Conservation (phyloP, 2,797 vertebrate species). For the Leptatherina wallacei region DNA sequence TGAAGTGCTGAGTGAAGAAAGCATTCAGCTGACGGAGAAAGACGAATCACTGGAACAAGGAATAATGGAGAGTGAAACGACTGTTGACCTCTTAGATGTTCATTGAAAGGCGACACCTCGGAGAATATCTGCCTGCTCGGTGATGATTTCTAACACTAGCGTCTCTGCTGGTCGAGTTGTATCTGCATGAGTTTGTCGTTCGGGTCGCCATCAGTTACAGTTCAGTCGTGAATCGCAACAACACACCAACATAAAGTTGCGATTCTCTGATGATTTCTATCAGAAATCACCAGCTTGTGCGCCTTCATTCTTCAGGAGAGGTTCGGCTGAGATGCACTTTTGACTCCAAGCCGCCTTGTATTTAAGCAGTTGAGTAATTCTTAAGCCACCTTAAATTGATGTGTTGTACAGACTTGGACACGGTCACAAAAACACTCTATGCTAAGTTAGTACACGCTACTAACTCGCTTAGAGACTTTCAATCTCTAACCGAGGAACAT, state of each 20-base stretch:
- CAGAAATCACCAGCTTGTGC: slow-evolving; percentile 31
- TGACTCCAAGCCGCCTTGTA: slow-evolving; percentile 25
- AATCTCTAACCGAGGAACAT: slow-evolving; percentile 65
- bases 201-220: slow-evolving; percentile 37
- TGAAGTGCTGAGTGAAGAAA: slow-evolving; percentile 64
- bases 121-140: slow-evolving; percentile 42
- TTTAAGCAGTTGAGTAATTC: slow-evolving; percentile 53
- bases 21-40: slow-evolving; percentile 64
- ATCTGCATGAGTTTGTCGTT: slow-evolving; percentile 41
- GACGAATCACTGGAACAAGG: slow-evolving; percentile 64
- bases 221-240: slow-evolving; percentile 14
- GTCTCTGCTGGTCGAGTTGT: slow-evolving; percentile 56
- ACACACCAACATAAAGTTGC: slow-evolving; percentile 13
- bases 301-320: slow-evolving; percentile 38
- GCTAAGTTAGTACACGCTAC: slow-evolving; percentile 70
- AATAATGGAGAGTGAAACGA: slow-evolving; percentile 56
- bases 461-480: slow-evolving; percentile 58
- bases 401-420: slow-evolving; percentile 67
- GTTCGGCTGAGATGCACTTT: slow-evolving; percentile 28
- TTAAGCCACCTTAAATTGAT: slow-evolving; percentile 60
- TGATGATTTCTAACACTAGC: slow-evolving; percentile 45
- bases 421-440: slow-evolving; percentile 71
- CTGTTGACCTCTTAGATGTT: slow-evolving; percentile 41
- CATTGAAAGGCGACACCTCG: slow-evolving; percentile 26
- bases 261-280: slow-evolving; percentile 31